Base-by-base conservation (phyloP, 2,888 invertebrate species). In the Stenodera caucasica region DNA sequence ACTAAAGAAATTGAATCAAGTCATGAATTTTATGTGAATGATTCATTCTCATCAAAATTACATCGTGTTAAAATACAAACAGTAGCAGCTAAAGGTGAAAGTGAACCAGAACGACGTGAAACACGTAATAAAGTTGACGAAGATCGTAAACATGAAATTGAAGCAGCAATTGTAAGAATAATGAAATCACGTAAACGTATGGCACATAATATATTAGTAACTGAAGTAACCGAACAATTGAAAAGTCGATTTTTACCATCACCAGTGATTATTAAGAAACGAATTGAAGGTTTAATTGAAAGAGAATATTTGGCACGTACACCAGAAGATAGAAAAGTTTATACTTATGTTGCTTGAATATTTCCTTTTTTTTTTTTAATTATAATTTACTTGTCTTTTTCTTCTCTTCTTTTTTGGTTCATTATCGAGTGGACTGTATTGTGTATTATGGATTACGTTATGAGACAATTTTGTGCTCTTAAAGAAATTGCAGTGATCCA, bases 271-370 rank as follows among this genome's bases (percentile, higher is more conserved):
- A 98, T 99, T 80, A 99, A 99, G 85, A 98, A 98, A 82, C 90
- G 99, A 81, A 98, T 99, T 83, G 99, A 99, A 84, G 96, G 97
- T 65, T 89, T 99, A 77, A 99, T 99, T 81, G 99, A 99, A 84
- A 87, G 99, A 72, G 99, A 99, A 84, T 99, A 99, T 84, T 86
- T 99, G 79, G 95, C 96, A 71, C 90, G 99, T 82, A 96, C 97
- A 78, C 92, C 95, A 61, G 96, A 97, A 83, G 98, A 99, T 86
- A 88, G 93, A 83, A 96, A 96, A 87, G 90, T 95, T 77, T 96
- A 96, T 86, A 92, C 94, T 71, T 96, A 96, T 84, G 94, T 96
- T 83, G 96, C 96, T 85, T 96, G 84, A 86, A 81, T 76, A 63
- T 49, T 57, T 64, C 58, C 59, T 29, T 53, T 23, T 45, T 21